A percentile compares a stretch with the other conserved stretches of the same genome.
These are phyloP conservation scores for Orcinus orca DNA, from an alignment of 2,113 vertebrate genomes.

Conservation along the genomic window DNA sequence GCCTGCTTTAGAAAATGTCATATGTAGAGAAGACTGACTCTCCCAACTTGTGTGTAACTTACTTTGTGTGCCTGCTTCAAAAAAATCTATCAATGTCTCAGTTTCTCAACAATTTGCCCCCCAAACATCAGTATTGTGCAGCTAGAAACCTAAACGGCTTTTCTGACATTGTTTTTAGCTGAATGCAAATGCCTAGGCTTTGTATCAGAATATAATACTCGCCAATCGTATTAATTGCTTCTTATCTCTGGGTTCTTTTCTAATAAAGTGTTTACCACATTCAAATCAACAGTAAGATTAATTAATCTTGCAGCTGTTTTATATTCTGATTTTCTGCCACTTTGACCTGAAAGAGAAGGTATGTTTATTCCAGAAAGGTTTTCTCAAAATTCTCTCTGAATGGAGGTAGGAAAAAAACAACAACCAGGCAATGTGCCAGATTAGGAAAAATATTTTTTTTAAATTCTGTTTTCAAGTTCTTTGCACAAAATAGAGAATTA, in stretches of 20 bases:
- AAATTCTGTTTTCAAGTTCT: not conserved
- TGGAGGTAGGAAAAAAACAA: constrained; percentile 19
- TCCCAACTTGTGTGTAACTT: not conserved
- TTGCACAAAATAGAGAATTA: constrained; percentile 5
- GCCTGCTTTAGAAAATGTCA: not conserved
- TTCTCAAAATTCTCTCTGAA: constrained; percentile 36
- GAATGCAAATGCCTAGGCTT: not conserved
- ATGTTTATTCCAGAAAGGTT: constrained; percentile 19
- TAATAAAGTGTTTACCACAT: constrained; percentile 61
- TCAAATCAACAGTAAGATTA: constrained; percentile 47
- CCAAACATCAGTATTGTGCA: not conserved
- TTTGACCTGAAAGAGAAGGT: constrained; percentile 49
- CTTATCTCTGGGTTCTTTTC: constrained; percentile 68
- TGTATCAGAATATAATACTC: constrained; percentile 6
- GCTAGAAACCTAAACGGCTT: constrained; percentile 40
- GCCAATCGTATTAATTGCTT: constrained; percentile 58
- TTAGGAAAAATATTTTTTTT: not conserved
- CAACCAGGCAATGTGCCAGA: not conserved
- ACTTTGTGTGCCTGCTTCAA: not conserved
- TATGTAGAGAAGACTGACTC: not conserved
- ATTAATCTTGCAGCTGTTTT: constrained; percentile 63
- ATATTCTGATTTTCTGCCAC: constrained; percentile 41
- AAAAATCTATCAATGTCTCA: not conserved
- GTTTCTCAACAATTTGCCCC: not conserved
- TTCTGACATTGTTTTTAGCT: constrained; percentile 8